These are phyloP conservation scores for Coenonympha arcania DNA, from an alignment of 2,888 invertebrate genomes.

Conservation along the genomic window DNA sequence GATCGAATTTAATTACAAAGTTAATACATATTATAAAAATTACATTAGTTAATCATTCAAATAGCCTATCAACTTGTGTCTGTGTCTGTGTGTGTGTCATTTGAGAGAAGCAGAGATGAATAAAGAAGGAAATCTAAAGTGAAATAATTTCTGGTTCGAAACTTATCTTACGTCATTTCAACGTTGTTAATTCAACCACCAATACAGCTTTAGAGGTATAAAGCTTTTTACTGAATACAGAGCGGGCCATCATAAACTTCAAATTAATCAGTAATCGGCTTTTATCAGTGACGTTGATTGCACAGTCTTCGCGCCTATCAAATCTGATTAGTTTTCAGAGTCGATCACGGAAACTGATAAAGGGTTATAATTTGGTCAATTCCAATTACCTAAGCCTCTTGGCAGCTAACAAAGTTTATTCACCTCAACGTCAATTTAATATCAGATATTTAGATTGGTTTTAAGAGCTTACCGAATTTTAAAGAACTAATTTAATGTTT, in stretches of 20 bases:
- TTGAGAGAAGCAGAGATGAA: too few relatives aligned
- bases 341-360: too few relatives aligned
- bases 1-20: too few relatives aligned
- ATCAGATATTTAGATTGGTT: slow-evolving; percentile 14
- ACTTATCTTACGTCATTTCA: too few relatives aligned
- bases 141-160: too few relatives aligned
- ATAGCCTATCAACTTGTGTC: not conserved
- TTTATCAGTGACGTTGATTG: slow-evolving; percentile 38
- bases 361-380: slow-evolving; percentile 29
- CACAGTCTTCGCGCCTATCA: slow-evolving; percentile 40
- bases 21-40: too few relatives aligned
- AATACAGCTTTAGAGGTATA: too few relatives aligned
- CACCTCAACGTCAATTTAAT: slow-evolving; percentile 20
- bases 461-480: slow-evolving; percentile 11
- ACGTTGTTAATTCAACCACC: too few relatives aligned
- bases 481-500: too few relatives aligned
- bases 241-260: not conserved
- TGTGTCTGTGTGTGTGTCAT: too few relatives aligned
- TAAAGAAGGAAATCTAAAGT: too few relatives aligned
- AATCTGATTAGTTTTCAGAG: slow-evolving; percentile 31
- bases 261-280: slow-evolving; percentile 35
- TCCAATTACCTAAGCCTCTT: slow-evolving; percentile 27
- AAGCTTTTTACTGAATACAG: not conserved
- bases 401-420: slow-evolving; percentile 35
- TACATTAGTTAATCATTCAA: too few relatives aligned